These are phyloP conservation scores for Peromyscus attwateri DNA, from an alignment of 2,797 vertebrate genomes.

Conservation along the genomic window DNA sequence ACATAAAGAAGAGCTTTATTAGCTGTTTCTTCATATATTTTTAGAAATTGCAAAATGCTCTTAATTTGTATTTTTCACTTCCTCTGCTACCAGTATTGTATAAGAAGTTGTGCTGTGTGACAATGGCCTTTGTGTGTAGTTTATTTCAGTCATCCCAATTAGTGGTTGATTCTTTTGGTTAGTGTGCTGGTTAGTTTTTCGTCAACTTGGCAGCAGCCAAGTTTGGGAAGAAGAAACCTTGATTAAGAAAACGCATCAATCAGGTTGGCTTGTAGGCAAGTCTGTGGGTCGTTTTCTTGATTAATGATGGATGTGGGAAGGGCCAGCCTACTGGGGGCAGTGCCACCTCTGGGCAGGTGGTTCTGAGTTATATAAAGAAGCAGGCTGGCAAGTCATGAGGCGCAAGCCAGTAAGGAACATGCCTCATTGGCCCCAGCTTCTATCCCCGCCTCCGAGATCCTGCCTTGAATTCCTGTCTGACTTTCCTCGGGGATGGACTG, in stretches of 20 bases:
- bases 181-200: background rate
- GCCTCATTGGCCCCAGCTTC: background rate
- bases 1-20: background rate
- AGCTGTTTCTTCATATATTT: background rate
- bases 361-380: background rate
- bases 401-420: background rate
- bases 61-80: no score
- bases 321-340: background rate
- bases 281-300: background rate
- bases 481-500: background rate
- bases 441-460: background rate
- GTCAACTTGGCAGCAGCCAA: background rate
- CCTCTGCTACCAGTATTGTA: no score
- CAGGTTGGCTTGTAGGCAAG: background rate
- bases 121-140: no score
- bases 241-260: background rate
- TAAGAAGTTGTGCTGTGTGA: no score
- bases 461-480: background rate
- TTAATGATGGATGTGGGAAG: background rate
- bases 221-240: background rate
- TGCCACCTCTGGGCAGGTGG: background rate
- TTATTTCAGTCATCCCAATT: no score
- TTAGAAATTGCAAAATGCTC: background rate
- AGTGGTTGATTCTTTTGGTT: no score
- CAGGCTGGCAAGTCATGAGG: background rate